phyloP scores from a whole-genome alignment of 2,113 vertebrate genomes.

The Lipotes vexillifer region DNA sequence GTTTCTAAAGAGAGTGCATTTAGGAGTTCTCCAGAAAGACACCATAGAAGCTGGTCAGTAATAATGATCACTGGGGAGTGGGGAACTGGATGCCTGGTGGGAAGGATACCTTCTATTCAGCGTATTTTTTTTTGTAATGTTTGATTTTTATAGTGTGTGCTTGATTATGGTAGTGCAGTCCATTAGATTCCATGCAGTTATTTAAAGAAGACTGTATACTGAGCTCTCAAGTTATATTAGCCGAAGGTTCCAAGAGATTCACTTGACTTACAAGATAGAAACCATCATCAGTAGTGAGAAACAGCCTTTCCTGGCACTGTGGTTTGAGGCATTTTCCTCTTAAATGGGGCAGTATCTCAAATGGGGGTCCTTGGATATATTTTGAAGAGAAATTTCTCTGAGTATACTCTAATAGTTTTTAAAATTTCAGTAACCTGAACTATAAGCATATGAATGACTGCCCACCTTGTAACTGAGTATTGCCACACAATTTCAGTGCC shows the following conservation, averaged over 20 bases:
- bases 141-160: background rate
- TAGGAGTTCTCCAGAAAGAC: background rate
- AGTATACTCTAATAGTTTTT: background rate
- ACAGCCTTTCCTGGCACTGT: background rate
- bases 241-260: background rate
- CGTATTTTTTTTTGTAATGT: background rate
- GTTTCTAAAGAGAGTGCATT: background rate
- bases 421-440: background rate
- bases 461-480: background rate
- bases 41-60: background rate
- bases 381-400: slow-evolving; percentile 22
- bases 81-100: background rate
- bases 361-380: background rate
- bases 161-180: background rate
- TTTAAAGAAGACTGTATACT: background rate
- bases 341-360: background rate
- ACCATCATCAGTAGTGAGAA: background rate
- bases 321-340: background rate
- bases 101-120: background rate
- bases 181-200: background rate
- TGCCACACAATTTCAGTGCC: background rate
- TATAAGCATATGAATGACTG: background rate
- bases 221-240: background rate
- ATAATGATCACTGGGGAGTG: background rate
- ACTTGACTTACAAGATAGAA: background rate